Percentiles rank a stretch among this genome's conserved stretches.
Conservation (phyloP, 2,888 invertebrate genomes). For the Dyspetes luteomarginatus region DNA sequence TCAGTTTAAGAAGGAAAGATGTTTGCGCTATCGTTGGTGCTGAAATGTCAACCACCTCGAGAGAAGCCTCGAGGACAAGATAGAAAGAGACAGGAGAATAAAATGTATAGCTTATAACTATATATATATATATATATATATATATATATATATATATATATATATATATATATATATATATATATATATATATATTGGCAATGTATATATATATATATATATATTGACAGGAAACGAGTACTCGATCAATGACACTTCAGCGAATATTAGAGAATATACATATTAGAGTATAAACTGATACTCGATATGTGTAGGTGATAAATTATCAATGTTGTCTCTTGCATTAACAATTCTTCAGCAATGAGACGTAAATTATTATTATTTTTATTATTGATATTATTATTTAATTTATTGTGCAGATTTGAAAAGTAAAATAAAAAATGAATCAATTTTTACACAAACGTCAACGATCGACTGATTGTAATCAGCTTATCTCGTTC, state of each 20-base stretch:
- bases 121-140: neutral
- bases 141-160: neutral
- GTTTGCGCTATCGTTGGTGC: constrained; percentile 45
- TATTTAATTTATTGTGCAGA: no score
- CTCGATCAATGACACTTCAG: constrained; percentile 10
- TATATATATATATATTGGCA: neutral
- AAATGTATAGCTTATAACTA: neutral
- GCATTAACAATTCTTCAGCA: neutral
- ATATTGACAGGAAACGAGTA: constrained; percentile 1
- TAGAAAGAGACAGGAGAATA: constrained; percentile 16
- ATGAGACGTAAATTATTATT: neutral
- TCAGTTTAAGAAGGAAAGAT: constrained; percentile 26
- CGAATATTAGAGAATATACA: neutral
- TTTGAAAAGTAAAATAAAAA: no score
- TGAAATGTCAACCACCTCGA: neutral
- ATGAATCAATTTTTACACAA: no score
- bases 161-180: no score
- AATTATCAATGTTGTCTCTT: neutral
- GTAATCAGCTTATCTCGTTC: no score
- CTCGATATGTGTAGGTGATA: constrained; percentile 13
- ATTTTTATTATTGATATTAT: no score
- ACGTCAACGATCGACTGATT: no score
- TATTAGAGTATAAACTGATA: constrained; percentile 17
- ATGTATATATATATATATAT: neutral
- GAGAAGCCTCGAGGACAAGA: constrained; percentile 18